A percentile compares a stretch with the other conserved stretches of the same genome.
These are phyloP conservation scores for Synanthedon myopaeformis DNA, from an alignment of 2,888 invertebrate species.

Conservation along the genomic window DNA sequence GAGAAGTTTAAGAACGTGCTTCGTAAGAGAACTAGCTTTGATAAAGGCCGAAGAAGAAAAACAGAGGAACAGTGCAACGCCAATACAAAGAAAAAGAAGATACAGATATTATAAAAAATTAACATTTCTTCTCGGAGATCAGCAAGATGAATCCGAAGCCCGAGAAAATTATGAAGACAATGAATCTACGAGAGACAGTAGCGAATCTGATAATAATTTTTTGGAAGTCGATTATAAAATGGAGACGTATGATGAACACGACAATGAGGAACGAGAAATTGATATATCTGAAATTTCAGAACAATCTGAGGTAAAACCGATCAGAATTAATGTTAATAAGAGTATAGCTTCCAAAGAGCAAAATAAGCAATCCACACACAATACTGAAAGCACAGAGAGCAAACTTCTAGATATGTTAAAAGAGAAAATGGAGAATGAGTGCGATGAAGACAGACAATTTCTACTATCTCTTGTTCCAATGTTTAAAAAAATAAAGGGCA, in stretches of 20 bases:
- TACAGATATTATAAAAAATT: constrained; percentile 34
- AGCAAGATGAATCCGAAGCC: constrained; percentile 4
- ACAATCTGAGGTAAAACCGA: background rate
- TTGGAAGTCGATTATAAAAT: background rate
- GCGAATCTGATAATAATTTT: background rate
- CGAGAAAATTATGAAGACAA: constrained; percentile 6
- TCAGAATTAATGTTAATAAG: background rate
- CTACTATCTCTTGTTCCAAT: constrained; percentile 35
- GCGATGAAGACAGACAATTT: constrained; percentile 40
- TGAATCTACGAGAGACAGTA: constrained; percentile 4
- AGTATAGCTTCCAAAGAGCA: background rate
- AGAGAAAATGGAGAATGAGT: constrained; percentile 24
- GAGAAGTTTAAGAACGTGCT: constrained; percentile 42
- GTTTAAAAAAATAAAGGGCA: constrained; percentile 30
- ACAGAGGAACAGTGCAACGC: constrained; percentile 12
- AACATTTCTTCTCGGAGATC: constrained; percentile 19
- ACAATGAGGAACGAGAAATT: background rate
- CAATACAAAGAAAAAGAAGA: constrained; percentile 21
- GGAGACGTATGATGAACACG: background rate
- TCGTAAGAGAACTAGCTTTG: constrained; percentile 25
- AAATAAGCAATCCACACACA: background rate
- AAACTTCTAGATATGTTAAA: constrained; percentile 22
- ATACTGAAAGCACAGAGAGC: background rate
- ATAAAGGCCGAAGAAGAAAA: constrained; percentile 18
- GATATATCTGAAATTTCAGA: background rate